Evolutionary conservation across 2,797 vertebrate species (phyloP).

Genomic region (Paratrypauchen microcephalus): DNA sequence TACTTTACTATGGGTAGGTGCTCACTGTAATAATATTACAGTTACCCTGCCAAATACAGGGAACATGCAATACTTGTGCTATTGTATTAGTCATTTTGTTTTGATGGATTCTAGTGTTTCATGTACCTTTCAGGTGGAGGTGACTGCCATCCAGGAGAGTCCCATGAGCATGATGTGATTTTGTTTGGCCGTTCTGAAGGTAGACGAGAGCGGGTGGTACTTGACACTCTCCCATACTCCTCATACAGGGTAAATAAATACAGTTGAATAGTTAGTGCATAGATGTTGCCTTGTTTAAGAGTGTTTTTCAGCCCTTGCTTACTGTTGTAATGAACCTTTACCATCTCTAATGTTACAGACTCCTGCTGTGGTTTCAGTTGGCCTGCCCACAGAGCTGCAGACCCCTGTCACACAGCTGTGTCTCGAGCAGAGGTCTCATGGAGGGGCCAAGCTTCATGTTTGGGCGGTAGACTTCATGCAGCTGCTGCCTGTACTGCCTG

Average conservation of each 20-base stretch:
- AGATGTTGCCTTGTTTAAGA: not conserved
- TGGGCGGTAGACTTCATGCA: slow-evolving; percentile 97
- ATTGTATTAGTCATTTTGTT: not conserved
- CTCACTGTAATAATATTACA: not conserved
- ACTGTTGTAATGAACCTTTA: slow-evolving; percentile 5
- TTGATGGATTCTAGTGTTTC: not conserved
- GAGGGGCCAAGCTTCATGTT: slow-evolving; percentile 83
- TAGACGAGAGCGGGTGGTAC: slow-evolving; percentile 82
- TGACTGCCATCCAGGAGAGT: slow-evolving; percentile 89
- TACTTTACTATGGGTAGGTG: slow-evolving; percentile 87
- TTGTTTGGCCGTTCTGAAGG: slow-evolving; percentile 88
- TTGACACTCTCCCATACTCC: slow-evolving; percentile 89
- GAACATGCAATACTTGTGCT: not conserved
- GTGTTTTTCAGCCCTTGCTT: not conserved
- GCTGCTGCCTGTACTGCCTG: slow-evolving; percentile 88
- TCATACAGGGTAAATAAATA: slow-evolving; percentile 86
- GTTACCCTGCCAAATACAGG: not conserved
- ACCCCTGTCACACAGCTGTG: slow-evolving; percentile 92
- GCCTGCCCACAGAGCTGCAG: slow-evolving; percentile 89
- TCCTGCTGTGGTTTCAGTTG: slow-evolving; percentile 88
- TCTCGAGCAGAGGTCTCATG: slow-evolving; percentile 89
- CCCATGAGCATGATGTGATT: slow-evolving; percentile 87
- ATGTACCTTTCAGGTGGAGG: slow-evolving; percentile 78
- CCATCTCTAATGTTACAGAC: slow-evolving; percentile 62
- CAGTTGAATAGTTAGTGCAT: not conserved